Evolutionary conservation across 2,888 invertebrate genomes (phyloP).

Genomic region (Hyposoter didymator): DNA sequence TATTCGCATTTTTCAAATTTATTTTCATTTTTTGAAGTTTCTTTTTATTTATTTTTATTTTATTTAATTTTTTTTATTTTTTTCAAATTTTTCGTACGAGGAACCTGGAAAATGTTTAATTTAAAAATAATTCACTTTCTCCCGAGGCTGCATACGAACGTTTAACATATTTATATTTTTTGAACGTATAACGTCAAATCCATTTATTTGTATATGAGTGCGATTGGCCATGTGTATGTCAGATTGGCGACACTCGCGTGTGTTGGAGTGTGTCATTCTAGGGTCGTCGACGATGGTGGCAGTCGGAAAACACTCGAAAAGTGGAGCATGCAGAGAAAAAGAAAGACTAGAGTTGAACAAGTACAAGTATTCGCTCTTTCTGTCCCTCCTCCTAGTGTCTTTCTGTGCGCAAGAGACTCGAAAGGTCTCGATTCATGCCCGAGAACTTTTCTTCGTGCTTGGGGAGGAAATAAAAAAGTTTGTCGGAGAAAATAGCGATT

Average conservation of each 20-base stretch:
- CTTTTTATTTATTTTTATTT: too few species aligned
- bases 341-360: slow-evolving; percentile 59
- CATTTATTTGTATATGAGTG: background rate
- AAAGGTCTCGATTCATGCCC: background rate
- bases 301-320: slow-evolving; percentile 70
- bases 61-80: too few species aligned
- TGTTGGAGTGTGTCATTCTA: slow-evolving; percentile 24
- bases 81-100: too few species aligned
- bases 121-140: too few species aligned
- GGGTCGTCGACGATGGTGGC: slow-evolving; percentile 18
- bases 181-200: background rate
- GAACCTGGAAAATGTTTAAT: too few species aligned
- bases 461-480: background rate
- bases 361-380: slow-evolving; percentile 40
- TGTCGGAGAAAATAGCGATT: background rate
- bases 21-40: too few species aligned
- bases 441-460: slow-evolving; percentile 18
- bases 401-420: background rate
- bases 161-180: background rate
- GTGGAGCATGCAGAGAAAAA: slow-evolving; percentile 67
- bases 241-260: background rate
- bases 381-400: background rate
- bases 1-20: too few species aligned
- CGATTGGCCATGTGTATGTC: background rate
- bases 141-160: background rate